Base-by-base conservation (phyloP, 2,113 vertebrate genomes). In the Triplophysa siluroides region DNA sequence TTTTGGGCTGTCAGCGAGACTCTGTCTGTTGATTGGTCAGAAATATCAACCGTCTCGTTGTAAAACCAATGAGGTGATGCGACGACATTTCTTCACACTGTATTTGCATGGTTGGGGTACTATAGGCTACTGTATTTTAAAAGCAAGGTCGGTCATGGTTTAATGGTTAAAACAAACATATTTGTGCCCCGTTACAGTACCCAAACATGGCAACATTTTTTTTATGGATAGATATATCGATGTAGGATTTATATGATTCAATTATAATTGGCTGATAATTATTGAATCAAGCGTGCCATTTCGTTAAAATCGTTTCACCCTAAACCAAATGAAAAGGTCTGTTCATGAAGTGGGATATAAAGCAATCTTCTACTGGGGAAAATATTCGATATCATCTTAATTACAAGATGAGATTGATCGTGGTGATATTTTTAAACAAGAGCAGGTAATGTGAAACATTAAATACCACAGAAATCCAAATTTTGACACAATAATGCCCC, bases 401-500 rank as follows among this genome's bases (percentile, higher is more conserved):
- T 58, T 58, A 21, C 6, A 58, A 58, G 9, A 1, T n/a, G n/a
- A 58, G 54, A 10, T n/a, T 58, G 54, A n/a, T 2, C 6, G 13
- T 52, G 50, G 1, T 43, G 12, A 61, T 4, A 24, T 60, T 43
- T 45, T 58, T 38, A 73, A 8, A 5, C 33, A 60, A 50, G 1
- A 41, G 38, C 54, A 21, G 33, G 33, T 61, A 14, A 74, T n/a
- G 21, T 38, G 58, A 62, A 23, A 12, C 38, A 2, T 21, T n/a
- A 21, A 6, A 23, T 11, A 62, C 75, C 26, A 29, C 19, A 38
- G 33, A 38, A 7, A 38, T 38, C 26, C 5, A 14, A 72, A 29
- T 33, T 70, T 23, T 70, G 23, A 2, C n/a, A 6, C 65, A 78
- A 66, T 3, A 58, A 47, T 79, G 79, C 83, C 79, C 41, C 83